These are phyloP conservation scores for Fregetta grallaria DNA, from an alignment of 2,113 vertebrate genomes.

Conservation along the genomic window DNA sequence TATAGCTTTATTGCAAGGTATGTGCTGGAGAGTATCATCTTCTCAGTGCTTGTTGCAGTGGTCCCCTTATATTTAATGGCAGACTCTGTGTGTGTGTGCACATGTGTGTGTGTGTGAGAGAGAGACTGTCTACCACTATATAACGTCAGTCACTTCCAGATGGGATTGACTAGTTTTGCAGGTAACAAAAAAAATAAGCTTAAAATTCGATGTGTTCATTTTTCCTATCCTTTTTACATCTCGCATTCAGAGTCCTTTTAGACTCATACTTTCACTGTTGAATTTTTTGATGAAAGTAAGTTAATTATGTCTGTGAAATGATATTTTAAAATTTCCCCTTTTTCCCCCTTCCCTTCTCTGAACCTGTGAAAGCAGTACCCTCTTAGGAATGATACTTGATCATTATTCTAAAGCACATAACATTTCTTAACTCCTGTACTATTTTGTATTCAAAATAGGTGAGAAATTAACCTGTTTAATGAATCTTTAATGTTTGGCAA, in stretches of 20 bases:
- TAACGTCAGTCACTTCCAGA: conserved; percentile 2
- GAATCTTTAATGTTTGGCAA: conserved; percentile 17
- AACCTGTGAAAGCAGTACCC: background rate
- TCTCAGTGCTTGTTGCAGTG: background rate
- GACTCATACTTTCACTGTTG: background rate
- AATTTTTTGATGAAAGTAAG: background rate
- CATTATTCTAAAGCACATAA: background rate
- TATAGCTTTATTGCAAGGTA: background rate
- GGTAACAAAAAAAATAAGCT: background rate
- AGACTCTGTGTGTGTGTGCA: background rate
- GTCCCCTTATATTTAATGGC: background rate
- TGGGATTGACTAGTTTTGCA: background rate
- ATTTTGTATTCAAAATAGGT: conserved; percentile 40
- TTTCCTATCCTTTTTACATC: background rate
- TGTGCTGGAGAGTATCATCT: background rate
- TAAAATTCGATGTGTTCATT: background rate
- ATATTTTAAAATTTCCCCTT: background rate
- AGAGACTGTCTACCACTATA: background rate
- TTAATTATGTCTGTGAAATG: background rate
- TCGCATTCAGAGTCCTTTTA: background rate
- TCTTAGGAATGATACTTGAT: background rate
- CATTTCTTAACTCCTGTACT: background rate
- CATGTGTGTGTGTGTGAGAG: background rate
- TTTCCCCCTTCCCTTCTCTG: background rate
- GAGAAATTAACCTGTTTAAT: conserved; percentile 15